phyloP scores from a whole-genome alignment of 37 sponge, comb jelly and placozoan genomes.

The Dysidea cf. avara region DNA sequence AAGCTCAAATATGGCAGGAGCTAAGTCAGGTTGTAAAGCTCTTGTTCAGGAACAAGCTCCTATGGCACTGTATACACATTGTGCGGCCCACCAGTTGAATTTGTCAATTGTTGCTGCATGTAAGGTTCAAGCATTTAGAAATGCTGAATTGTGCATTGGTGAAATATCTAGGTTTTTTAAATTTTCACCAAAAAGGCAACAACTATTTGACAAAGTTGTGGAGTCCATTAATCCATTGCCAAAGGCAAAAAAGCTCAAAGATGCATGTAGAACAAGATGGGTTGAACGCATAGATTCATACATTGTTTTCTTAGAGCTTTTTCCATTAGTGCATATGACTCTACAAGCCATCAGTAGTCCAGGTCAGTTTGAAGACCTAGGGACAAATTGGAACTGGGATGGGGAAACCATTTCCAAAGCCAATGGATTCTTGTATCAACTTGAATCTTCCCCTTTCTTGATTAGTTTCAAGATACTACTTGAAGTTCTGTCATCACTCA shows the following conservation, averaged over 20 bases:
- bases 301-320: conserved; percentile 50
- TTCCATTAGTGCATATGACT: conserved; percentile 28
- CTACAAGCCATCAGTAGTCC: conserved; percentile 55
- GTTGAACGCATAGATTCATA: conserved; percentile 51
- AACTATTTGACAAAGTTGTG: conserved; percentile 31
- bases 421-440: conserved; percentile 57
- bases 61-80: conserved; percentile 46
- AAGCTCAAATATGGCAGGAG: conserved; percentile 54
- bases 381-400: conserved; percentile 68
- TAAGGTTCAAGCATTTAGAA: conserved; percentile 33
- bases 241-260: conserved; percentile 47
- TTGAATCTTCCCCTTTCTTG: conserved; percentile 47
- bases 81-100: conserved; percentile 54
- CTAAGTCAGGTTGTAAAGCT: conserved; percentile 37
- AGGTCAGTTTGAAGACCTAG: conserved; percentile 19
- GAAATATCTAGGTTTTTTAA: conserved; percentile 50
- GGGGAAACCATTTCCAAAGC: conserved; percentile 53
- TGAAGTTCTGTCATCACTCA: conserved; percentile 23
- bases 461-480: conserved; percentile 47
- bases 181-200: conserved; percentile 54
- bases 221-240: conserved; percentile 5
- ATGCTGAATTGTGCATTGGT: conserved; percentile 40
- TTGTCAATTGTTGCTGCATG: conserved; percentile 59
- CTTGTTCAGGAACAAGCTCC: conserved; percentile 43
- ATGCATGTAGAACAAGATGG: conserved; percentile 61